These are phyloP conservation scores for Dunckerocampus dactyliophorus DNA, from an alignment of 2,113 vertebrate species.

Conservation along the genomic window DNA sequence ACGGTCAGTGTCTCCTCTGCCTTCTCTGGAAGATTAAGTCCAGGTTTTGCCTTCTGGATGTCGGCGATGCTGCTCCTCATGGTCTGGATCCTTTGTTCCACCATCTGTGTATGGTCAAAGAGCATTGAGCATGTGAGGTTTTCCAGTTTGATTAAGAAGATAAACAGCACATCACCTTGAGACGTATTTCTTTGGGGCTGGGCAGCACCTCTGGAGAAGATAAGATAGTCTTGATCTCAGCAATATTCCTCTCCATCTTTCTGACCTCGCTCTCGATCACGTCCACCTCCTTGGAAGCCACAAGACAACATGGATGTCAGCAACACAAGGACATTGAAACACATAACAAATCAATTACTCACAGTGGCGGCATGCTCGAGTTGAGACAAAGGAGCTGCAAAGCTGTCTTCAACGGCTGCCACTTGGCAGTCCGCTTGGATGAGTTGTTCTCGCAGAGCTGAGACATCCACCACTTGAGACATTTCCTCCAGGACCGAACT, in stretches of 20 bases:
- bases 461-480: conserved; percentile 77
- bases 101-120: conserved; percentile 58
- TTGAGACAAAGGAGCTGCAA: conserved; percentile 76
- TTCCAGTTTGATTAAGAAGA: background rate
- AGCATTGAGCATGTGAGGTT: background rate
- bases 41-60: conserved; percentile 78
- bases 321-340: fast-evolving
- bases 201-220: conserved; percentile 80
- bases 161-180: conserved; percentile 60
- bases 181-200: conserved; percentile 75
- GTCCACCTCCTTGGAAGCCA: conserved; percentile 77
- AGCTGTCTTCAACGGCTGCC: conserved; percentile 73
- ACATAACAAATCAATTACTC: conserved; percentile 48
- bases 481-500: conserved; percentile 78
- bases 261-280: conserved; percentile 84
- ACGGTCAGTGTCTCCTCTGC: conserved; percentile 75
- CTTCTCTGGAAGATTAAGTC: conserved; percentile 72
- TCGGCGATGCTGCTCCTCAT: conserved; percentile 80
- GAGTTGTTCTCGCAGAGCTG: conserved; percentile 66
- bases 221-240: conserved; percentile 78
- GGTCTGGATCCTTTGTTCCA: conserved; percentile 74
- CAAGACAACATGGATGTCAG: background rate
- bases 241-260: conserved; percentile 78
- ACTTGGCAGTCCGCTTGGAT: conserved; percentile 71
- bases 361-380: conserved; percentile 82